These are phyloP conservation scores for Drosophila cyrtoloma DNA, from an alignment of 2,888 invertebrate genomes.

Conservation along the genomic window DNA sequence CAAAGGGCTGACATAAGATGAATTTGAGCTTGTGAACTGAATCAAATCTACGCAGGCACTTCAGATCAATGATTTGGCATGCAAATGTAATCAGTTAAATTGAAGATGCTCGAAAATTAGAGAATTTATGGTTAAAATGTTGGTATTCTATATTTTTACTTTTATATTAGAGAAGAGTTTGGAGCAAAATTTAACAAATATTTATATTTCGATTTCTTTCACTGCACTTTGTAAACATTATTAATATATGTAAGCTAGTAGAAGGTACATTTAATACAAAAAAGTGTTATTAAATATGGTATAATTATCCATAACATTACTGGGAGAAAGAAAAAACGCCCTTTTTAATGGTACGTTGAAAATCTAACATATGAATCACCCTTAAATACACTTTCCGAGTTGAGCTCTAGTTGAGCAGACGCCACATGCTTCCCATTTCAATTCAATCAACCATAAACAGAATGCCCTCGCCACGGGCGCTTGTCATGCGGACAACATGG, in stretches of 20 bases:
- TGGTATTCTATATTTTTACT: neutral
- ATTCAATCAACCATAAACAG: conserved; percentile 72
- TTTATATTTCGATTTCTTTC: neutral
- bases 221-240: neutral
- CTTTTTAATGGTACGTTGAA: neutral
- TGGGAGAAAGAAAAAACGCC: neutral
- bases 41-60: neutral
- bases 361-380: conserved; percentile 24
- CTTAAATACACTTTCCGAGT: conserved; percentile 21
- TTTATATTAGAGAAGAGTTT: neutral
- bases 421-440: conserved; percentile 54
- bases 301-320: neutral
- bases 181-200: neutral
- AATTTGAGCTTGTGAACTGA: neutral
- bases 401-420: conserved; percentile 17
- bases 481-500: conserved; percentile 52
- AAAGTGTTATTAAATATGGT: conserved; percentile 3
- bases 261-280: neutral
- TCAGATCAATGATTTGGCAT: neutral
- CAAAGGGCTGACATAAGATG: conserved; percentile 6
- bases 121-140: neutral
- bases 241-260: neutral
- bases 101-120: neutral
- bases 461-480: conserved; percentile 46
- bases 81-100: neutral